Base-by-base conservation (phyloP, 1,140 invertebrate species). In the Hirudo medicinalis region DNA sequence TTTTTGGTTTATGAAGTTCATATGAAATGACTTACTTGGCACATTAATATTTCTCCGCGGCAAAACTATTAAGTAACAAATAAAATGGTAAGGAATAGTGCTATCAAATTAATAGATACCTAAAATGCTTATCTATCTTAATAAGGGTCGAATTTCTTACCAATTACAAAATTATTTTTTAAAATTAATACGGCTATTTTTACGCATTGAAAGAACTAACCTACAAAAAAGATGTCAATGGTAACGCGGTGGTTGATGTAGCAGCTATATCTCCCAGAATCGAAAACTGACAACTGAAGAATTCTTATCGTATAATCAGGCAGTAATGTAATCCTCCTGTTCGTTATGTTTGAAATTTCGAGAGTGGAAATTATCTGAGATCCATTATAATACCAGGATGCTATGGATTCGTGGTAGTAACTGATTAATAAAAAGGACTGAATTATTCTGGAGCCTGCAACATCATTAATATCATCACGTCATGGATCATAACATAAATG, bases 211-310 rank as follows among this genome's bases (percentile, higher is more conserved):
- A 4, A 0, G 15, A 5, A 49, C 1, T 17, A 49, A 63, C 57
- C 57, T 22, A 11, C 20, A 25, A 63, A 63, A 63, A 63, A 63
- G 57, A 63, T 63, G 29, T 63, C 57, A 6, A 63, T 20, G 19
- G 57, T 63, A 25, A 22, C 57, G 20, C 29, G 29, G 20, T 63
- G 57, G 20, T 63, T 63, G 29, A 63, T 15, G 57, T 63, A 63
- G 29, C 57, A 63, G 57, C 57, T 63, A n/a, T 63, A 63, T 32
- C 57, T 22, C 8, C 57, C 57, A 11, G 57, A 63, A 63, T 63
- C 57, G 20, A 63, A 63, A 19, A 63, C 57, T 20, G 57, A 63
- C 57, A 63, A 25, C 1, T 25, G 57, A 63, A 25, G 22, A 20
- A 63, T 63, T 20, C 57, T 22, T 22, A 63, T 32, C 19, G 57